These are phyloP conservation scores for Microdon myrmicae DNA, from an alignment of 2,888 invertebrate genomes.

Conservation along the genomic window DNA sequence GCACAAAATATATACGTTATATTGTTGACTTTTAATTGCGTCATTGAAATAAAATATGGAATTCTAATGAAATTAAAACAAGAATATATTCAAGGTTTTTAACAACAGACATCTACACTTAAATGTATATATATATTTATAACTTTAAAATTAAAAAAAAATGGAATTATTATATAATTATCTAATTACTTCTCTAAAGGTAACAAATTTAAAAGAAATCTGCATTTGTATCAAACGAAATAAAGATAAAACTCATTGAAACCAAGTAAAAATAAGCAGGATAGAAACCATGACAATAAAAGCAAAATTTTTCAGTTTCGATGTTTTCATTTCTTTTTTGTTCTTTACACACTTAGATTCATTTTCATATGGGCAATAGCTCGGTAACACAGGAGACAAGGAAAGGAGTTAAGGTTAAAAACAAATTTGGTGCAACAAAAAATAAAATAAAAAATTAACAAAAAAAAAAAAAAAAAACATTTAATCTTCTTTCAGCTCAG, in stretches of 20 bases:
- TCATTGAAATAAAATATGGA: conserved; percentile 2
- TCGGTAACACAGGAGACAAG: conserved; percentile 8
- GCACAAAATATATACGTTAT: conserved; percentile 45
- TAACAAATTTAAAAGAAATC: conserved; percentile 55
- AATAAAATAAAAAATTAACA: conserved; percentile 3
- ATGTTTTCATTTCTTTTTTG: conserved; percentile 6
- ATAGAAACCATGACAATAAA: conserved; percentile 50
- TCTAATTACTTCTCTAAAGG: conserved; percentile 56
- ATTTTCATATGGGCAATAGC: conserved; percentile 33
- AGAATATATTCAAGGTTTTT: conserved; percentile 49
- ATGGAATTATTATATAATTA: conserved; percentile 48
- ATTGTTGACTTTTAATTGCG: conserved; percentile 8
- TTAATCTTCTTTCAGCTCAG: background rate
- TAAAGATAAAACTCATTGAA: conserved; percentile 31
- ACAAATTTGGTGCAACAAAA: conserved; percentile 14
- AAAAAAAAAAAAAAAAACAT: conserved; percentile 8
- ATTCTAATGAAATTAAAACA: conserved; percentile 39
- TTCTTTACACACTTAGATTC: background rate
- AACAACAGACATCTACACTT: conserved; percentile 64
- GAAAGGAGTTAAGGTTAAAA: conserved; percentile 7
- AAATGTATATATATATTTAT: conserved; percentile 54
- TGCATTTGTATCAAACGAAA: conserved; percentile 35
- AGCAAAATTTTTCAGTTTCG: conserved; percentile 44
- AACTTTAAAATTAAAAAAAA: conserved; percentile 55
- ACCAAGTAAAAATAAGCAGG: conserved; percentile 35